A percentile compares a stretch with the other conserved stretches of the same genome.
Evolutionary conservation across 2,888 invertebrate genomes (phyloP).

Genomic region (Lycia hirtaria): DNA sequence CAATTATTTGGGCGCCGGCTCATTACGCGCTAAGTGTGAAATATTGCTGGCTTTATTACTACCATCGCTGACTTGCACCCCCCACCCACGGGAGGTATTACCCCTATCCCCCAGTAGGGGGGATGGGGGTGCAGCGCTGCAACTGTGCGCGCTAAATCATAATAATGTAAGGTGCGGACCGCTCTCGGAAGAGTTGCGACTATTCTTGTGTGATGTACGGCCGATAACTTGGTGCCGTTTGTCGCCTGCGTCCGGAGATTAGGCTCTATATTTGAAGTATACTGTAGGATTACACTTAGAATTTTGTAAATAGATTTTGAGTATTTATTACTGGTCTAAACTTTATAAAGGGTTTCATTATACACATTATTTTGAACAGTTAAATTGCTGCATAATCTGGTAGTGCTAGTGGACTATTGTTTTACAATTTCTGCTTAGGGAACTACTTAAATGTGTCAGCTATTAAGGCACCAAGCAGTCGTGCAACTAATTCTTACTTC

Average conservation of each 20-base stretch:
- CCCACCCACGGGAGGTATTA: conserved; percentile 10
- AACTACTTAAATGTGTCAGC: too few relatives aligned
- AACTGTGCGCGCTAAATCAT: conserved; percentile 80
- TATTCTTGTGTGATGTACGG: conserved; percentile 38
- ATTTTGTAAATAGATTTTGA: too few relatives aligned
- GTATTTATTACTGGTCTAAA: too few relatives aligned
- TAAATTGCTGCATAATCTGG: too few relatives aligned
- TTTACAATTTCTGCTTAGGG: too few relatives aligned
- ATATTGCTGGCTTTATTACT: conserved; percentile 84
- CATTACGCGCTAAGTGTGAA: conserved; percentile 86
- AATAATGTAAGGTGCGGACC: conserved; percentile 75
- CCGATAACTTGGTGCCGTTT: conserved; percentile 44
- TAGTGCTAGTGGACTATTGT: too few relatives aligned
- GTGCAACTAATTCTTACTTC: too few relatives aligned
- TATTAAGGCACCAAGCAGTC: too few relatives aligned
- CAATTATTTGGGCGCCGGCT: conserved; percentile 86
- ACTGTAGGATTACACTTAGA: neutral
- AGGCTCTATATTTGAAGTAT: neutral
- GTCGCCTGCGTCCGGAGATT: conserved; percentile 28
- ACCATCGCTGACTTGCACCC: conserved; percentile 67
- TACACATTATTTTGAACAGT: too few relatives aligned
- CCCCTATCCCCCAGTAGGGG: conserved; percentile 18
- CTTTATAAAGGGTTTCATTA: too few relatives aligned
- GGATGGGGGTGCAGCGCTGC: conserved; percentile 70
- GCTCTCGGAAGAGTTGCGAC: conserved; percentile 46